A percentile compares a stretch with the other conserved stretches of the same genome.
Evolutionary conservation across 2,113 vertebrate genomes (phyloP).

Genomic region (Mobula hypostoma): DNA sequence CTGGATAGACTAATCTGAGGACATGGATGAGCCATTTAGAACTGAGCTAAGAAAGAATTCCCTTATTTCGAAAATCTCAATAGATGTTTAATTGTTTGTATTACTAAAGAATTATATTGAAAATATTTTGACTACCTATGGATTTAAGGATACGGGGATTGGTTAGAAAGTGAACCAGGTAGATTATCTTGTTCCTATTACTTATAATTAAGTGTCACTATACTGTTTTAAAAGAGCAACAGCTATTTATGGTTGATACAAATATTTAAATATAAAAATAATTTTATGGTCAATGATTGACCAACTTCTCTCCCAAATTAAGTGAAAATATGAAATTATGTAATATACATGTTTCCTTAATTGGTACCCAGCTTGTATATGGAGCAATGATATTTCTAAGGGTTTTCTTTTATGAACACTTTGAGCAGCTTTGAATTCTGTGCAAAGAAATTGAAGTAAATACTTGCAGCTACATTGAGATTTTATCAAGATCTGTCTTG

Average conservation of each 20-base stretch:
- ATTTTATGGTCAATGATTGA: neutral
- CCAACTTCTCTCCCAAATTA: neutral
- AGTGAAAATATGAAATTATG: neutral
- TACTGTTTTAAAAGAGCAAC: neutral
- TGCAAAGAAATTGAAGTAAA: neutral
- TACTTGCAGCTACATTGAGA: neutral
- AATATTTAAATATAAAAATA: neutral
- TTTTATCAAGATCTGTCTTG: neutral
- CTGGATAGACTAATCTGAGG: no score
- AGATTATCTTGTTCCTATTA: no score
- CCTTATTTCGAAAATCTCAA: no score
- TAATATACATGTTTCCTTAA: neutral
- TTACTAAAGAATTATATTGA: no score
- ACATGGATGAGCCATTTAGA: no score
- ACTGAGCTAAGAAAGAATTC: no score
- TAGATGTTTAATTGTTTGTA: no score
- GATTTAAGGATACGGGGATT: no score
- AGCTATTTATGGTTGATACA: neutral
- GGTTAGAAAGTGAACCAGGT: no score
- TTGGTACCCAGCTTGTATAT: neutral
- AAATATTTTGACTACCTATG: no score
- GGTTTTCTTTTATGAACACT: neutral
- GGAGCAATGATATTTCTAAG: neutral
- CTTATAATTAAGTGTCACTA: neutral
- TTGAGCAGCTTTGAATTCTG: neutral